phyloP scores from a whole-genome alignment of 2,797 vertebrate species.

The Sebastes steindachneri region DNA sequence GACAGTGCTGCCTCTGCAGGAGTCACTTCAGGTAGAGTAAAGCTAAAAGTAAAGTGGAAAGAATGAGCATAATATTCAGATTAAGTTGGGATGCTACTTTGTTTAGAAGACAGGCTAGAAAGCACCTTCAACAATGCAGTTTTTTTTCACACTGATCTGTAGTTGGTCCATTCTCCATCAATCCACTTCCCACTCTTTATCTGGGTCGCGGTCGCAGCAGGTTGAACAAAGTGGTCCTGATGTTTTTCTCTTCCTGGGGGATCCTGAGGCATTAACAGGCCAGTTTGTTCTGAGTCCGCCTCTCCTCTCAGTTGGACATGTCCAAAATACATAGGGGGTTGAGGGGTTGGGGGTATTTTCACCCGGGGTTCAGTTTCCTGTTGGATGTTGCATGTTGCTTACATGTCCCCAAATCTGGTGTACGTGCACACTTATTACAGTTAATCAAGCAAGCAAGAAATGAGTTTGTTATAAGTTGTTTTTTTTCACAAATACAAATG shows the following conservation, averaged over 20 bases:
- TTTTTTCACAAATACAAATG: background rate
- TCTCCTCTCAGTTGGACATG: background rate
- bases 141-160: background rate
- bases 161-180: background rate
- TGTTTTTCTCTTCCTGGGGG: background rate
- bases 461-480: background rate
- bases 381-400: background rate
- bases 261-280: background rate
- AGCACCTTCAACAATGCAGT: background rate
- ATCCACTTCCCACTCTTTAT: background rate
- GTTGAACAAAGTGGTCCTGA: background rate
- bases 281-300: background rate
- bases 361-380: background rate
- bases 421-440: background rate
- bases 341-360: background rate
- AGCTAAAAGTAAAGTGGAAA: background rate
- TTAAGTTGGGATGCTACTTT: background rate
- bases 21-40: background rate
- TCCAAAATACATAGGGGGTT: background rate
- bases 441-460: background rate
- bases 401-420: background rate
- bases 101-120: background rate
- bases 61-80: background rate
- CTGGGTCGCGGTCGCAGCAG: background rate
- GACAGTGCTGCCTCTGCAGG: background rate